Evolutionary conservation across 1,140 invertebrate genomes (phyloP).

Genomic region (Aporrectodea caliginosa): DNA sequence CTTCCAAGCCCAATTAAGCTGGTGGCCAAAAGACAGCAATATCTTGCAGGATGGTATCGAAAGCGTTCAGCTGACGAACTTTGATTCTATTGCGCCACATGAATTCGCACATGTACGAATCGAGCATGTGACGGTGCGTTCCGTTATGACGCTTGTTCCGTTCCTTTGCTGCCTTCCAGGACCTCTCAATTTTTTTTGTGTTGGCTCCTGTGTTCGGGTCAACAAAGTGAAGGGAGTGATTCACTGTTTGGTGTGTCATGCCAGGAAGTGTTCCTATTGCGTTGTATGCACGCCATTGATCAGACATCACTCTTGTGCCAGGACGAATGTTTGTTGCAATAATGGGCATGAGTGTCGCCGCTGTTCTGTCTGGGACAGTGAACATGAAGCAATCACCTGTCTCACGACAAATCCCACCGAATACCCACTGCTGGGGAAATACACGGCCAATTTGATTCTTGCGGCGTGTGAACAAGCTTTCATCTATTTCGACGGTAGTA

Average conservation of each 20-base stretch:
- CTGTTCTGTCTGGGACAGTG: slow-evolving; percentile 13
- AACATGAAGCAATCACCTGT: slow-evolving; percentile 16
- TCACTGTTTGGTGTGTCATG: neutral
- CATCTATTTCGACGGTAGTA: slow-evolving; percentile 1
- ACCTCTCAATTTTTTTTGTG: too few relatives aligned
- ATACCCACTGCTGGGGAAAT: neutral
- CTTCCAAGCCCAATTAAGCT: too few relatives aligned
- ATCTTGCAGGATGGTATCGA: too few relatives aligned
- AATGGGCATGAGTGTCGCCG: neutral
- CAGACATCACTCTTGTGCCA: neutral
- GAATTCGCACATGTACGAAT: too few relatives aligned
- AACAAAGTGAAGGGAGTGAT: neutral
- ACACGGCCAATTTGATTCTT: neutral
- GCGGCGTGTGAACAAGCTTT: neutral
- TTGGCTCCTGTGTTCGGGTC: neutral
- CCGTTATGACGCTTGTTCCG: too few relatives aligned
- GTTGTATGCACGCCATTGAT: slow-evolving; percentile 10
- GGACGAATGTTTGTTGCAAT: slow-evolving; percentile 1
- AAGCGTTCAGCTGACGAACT: too few relatives aligned
- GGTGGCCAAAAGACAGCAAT: too few relatives aligned
- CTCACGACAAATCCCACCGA: slow-evolving; percentile 8
- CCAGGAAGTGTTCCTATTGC: neutral
- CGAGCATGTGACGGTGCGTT: too few relatives aligned
- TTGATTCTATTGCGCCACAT: too few relatives aligned
- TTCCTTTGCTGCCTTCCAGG: too few relatives aligned